Evolutionary conservation across 2,113 vertebrate genomes (phyloP).

Genomic region (Podiceps cristatus): DNA sequence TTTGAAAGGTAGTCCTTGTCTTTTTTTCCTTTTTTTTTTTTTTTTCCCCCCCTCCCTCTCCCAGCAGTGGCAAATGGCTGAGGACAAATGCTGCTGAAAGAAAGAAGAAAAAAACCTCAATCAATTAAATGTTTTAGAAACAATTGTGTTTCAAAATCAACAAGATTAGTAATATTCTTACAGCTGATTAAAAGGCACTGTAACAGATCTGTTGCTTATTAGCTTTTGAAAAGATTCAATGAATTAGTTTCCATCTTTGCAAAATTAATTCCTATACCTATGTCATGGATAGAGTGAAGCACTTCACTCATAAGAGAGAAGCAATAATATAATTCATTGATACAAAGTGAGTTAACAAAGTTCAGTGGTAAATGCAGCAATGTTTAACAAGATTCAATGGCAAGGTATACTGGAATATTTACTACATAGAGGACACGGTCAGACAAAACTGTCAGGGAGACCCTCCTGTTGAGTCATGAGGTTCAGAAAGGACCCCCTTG

Average conservation of each 20-base stretch:
- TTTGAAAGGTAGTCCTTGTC: neutral
- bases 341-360: too few relatives aligned
- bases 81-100: constrained; percentile 58
- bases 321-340: too few relatives aligned
- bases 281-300: too few relatives aligned
- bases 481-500: too few relatives aligned
- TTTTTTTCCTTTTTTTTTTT: neutral
- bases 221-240: neutral
- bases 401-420: too few relatives aligned
- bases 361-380: too few relatives aligned
- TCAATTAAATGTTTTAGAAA: constrained; percentile 59
- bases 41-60: neutral
- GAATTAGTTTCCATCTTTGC: neutral
- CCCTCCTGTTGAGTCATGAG: too few relatives aligned
- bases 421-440: too few relatives aligned
- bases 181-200: neutral
- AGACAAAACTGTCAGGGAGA: too few relatives aligned
- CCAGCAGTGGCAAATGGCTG: constrained; percentile 40
- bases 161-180: neutral
- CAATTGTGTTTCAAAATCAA: constrained; percentile 59
- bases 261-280: neutral
- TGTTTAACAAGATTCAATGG: too few relatives aligned
- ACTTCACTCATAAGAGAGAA: too few relatives aligned
- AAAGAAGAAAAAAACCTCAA: neutral
- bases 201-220: neutral